phyloP scores from a whole-genome alignment of 2,888 invertebrate species.

The Diarsia brunnea region DNA sequence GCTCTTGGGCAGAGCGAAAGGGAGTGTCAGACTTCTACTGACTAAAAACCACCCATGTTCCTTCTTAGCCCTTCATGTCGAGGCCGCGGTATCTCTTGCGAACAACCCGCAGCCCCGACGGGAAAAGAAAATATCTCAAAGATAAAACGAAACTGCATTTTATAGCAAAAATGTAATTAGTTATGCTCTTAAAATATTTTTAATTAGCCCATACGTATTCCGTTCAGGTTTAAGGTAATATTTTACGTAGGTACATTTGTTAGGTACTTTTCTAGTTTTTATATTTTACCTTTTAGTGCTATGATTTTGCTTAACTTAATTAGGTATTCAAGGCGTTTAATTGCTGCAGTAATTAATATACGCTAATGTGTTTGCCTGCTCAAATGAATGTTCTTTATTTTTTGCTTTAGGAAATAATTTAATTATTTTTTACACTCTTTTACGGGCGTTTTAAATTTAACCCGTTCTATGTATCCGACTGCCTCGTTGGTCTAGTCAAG shows the following conservation, averaged over 20 bases:
- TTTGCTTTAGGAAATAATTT: neutral
- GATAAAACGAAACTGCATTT: constrained; percentile 9
- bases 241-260: constrained; percentile 39
- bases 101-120: no score
- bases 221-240: constrained; percentile 40
- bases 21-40: no score
- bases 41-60: no score
- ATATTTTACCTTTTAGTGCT: constrained; percentile 32
- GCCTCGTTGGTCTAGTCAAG: neutral
- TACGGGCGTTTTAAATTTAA: no score
- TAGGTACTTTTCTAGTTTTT: constrained; percentile 33
- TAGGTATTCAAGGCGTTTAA: constrained; percentile 45
- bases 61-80: no score
- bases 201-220: constrained; percentile 61
- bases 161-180: constrained; percentile 42
- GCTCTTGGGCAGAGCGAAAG: no score
- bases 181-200: constrained; percentile 51
- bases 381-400: neutral
- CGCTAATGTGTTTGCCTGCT: constrained; percentile 8
- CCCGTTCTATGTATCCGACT: neutral
- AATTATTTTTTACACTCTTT: neutral
- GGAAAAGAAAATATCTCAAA: neutral
- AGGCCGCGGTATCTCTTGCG: no score
- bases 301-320: constrained; percentile 43
- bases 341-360: constrained; percentile 29